phyloP scores from a whole-genome alignment of 2,888 invertebrate genomes.

The Drosophila cognata region DNA sequence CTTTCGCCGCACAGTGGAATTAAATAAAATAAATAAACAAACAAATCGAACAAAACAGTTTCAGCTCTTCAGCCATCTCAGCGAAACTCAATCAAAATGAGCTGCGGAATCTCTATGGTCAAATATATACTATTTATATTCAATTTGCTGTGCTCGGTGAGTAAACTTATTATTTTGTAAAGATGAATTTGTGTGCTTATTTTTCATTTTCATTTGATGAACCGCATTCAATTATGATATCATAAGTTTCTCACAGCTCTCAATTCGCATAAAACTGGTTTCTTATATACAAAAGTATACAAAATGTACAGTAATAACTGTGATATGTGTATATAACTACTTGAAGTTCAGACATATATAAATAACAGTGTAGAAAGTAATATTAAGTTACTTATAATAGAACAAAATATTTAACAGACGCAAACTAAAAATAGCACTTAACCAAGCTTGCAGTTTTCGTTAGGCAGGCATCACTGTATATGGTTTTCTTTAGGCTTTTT shows the following conservation, averaged over 20 bases:
- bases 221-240: slow-evolving; percentile 53
- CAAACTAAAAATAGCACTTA: not conserved
- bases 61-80: slow-evolving; percentile 46
- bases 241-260: slow-evolving; percentile 39
- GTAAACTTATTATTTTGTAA: slow-evolving; percentile 82
- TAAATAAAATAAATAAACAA: not conserved
- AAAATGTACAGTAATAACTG: slow-evolving; percentile 16
- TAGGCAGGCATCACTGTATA: slow-evolving; percentile 32
- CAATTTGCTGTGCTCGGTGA: slow-evolving; percentile 92
- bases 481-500: slow-evolving; percentile 8
- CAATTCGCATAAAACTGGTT: slow-evolving; percentile 59
- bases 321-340: not conserved
- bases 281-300: slow-evolving; percentile 16
- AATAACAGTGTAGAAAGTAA: not conserved
- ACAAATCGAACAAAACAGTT: slow-evolving; percentile 42
- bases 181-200: slow-evolving; percentile 21
- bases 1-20: slow-evolving; percentile 20
- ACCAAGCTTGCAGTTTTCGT: not conserved
- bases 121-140: slow-evolving; percentile 94
- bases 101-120: slow-evolving; percentile 91
- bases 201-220: slow-evolving; percentile 21
- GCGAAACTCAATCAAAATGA: slow-evolving; percentile 86
- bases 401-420: not conserved
- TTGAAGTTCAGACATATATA: not conserved
- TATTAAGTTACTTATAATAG: not conserved